phyloP scores from a whole-genome alignment of 2,113 vertebrate species.

The Tapirus terrestris region DNA sequence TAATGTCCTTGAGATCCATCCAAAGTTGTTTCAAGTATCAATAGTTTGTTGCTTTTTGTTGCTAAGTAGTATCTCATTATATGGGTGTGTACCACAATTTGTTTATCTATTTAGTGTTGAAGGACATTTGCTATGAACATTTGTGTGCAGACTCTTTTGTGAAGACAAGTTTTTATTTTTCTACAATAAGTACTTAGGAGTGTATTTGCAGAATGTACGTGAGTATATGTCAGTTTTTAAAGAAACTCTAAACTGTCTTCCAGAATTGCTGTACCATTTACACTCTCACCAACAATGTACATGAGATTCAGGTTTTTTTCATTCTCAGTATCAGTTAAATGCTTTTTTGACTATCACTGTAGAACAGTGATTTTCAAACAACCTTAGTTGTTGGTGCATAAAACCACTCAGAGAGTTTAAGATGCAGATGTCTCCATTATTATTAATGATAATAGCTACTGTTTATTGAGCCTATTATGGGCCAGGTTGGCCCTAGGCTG shows the following conservation, averaged over 20 bases:
- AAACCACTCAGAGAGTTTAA: not conserved
- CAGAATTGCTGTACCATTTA: not conserved
- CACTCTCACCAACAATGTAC: not conserved
- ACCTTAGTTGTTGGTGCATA: not conserved
- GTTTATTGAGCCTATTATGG: conserved; percentile 1
- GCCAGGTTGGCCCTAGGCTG: not conserved
- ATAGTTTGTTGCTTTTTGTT: not conserved
- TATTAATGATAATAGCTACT: not conserved
- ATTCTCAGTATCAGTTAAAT: not conserved
- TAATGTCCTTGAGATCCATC: not conserved
- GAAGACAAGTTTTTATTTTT: not conserved
- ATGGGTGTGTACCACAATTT: not conserved
- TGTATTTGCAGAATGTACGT: not conserved
- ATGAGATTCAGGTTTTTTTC: not conserved
- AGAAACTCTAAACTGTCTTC: not conserved
- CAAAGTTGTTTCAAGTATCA: not conserved
- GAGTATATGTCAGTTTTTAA: not conserved
- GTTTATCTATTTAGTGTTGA: not conserved
- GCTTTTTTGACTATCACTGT: not conserved
- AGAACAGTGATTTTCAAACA: not conserved
- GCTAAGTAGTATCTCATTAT: not conserved
- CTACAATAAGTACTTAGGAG: not conserved
- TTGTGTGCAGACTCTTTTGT: not conserved
- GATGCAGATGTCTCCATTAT: conserved; percentile 12
- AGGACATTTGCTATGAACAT: not conserved